phyloP scores from a whole-genome alignment of 1,140 invertebrate species.

The Cylas formicarius region DNA sequence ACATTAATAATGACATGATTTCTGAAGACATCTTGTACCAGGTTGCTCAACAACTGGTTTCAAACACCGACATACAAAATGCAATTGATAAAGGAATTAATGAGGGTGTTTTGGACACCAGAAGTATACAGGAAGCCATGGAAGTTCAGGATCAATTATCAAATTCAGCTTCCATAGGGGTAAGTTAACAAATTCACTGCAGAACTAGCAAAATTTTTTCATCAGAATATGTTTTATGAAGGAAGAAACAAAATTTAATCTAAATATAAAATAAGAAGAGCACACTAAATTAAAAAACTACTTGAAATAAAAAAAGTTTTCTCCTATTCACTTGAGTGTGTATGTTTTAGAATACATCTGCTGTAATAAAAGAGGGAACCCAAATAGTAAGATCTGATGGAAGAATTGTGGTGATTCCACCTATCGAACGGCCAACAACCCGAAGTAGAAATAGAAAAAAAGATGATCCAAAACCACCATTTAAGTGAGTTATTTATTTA shows the following conservation, averaged over 20 bases:
- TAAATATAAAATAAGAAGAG: too few relatives aligned
- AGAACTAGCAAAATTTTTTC: too few relatives aligned
- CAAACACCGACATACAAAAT: conserved; percentile 59
- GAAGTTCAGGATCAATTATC: conserved; percentile 6
- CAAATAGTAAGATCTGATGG: conserved; percentile 65
- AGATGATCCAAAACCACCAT: conserved; percentile 23
- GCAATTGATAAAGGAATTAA: conserved; percentile 56
- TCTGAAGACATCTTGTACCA: conserved; percentile 60
- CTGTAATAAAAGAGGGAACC: conserved; percentile 27
- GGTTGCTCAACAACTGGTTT: conserved; percentile 55
- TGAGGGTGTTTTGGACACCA: conserved; percentile 41
- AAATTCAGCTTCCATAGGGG: too few relatives aligned
- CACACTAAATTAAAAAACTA: too few relatives aligned
- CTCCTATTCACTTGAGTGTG: background rate
- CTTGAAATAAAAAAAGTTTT: background rate
- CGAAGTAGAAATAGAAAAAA: conserved; percentile 46
- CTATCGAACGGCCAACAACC: conserved; percentile 70
- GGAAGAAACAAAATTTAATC: too few relatives aligned
- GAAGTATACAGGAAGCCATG: conserved; percentile 16
- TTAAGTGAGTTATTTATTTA: conserved; percentile 27
- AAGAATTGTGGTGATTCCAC: conserved; percentile 64
- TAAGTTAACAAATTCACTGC: too few relatives aligned
- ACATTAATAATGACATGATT: conserved; percentile 50
- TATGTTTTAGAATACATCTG: background rate
- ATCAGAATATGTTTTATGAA: too few relatives aligned